A percentile compares a stretch with the other conserved stretches of the same genome.
Conservation (phyloP, 35 echinoderm and acorn worm genomes). For the Stichopus chloronotus region DNA sequence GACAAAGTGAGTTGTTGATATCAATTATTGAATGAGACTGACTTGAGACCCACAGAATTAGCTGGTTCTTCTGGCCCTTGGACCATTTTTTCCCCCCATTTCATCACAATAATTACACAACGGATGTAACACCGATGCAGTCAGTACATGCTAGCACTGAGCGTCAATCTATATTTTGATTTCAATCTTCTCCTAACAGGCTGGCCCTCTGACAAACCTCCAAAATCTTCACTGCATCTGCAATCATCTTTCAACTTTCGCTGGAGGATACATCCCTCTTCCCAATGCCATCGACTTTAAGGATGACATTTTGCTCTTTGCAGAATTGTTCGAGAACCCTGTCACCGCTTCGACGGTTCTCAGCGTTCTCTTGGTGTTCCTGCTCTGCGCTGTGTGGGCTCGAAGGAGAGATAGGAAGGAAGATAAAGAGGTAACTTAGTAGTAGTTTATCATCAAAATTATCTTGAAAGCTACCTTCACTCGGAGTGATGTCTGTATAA, state of each 20-base stretch:
- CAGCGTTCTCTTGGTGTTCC: slow-evolving; percentile 59
- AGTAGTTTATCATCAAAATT: too few relatives aligned
- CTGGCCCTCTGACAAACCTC: slow-evolving; percentile 74
- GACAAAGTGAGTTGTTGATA: too few relatives aligned
- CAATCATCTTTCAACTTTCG: slow-evolving; percentile 85
- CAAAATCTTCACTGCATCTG: slow-evolving; percentile 77
- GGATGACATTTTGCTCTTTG: slow-evolving; percentile 75
- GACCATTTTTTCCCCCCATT: too few relatives aligned
- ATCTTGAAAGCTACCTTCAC: too few relatives aligned
- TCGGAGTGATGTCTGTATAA: too few relatives aligned
- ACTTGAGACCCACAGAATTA: too few relatives aligned
- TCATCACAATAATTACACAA: too few relatives aligned
- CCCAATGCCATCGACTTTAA: slow-evolving; percentile 76
- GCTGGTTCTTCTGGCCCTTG: too few relatives aligned
- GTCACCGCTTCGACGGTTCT: slow-evolving; percentile 69
- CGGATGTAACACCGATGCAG: too few relatives aligned
- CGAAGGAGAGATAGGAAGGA: slow-evolving; percentile 67
- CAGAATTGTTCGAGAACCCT: slow-evolving; percentile 79
- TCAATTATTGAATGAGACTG: too few relatives aligned
- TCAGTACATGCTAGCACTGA: too few relatives aligned
- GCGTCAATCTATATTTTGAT: too few relatives aligned
- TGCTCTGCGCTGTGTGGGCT: slow-evolving; percentile 70
- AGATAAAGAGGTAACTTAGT: slow-evolving; percentile 57
- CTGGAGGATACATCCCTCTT: slow-evolving; percentile 69
- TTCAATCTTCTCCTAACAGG: slow-evolving; percentile 29